phyloP scores from a whole-genome alignment of 1,140 invertebrate species.

The Trichonephila clavipes region DNA sequence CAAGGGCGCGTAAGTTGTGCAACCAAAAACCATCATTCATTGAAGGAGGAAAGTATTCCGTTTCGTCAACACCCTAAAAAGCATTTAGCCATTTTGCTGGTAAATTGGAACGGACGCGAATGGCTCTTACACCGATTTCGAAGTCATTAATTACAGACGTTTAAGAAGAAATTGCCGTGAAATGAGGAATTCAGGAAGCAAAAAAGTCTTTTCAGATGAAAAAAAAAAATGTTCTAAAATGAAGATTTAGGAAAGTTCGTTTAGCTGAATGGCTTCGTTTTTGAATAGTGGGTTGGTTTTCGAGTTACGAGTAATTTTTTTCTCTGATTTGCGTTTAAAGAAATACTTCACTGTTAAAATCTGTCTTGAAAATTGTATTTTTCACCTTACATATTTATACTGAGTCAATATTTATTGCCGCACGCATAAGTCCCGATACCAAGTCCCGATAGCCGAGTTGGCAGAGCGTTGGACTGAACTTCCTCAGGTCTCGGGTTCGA shows the following conservation, averaged over 20 bases:
- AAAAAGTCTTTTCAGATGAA: background rate
- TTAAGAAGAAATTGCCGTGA: background rate
- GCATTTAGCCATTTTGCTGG: background rate
- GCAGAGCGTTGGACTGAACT: too few relatives aligned
- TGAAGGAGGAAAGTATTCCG: background rate
- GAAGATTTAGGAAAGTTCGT: background rate
- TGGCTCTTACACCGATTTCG: background rate
- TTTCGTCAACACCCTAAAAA: background rate
- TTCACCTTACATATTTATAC: too few relatives aligned
- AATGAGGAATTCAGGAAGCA: background rate
- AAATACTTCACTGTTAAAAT: too few relatives aligned
- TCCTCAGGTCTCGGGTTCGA: too few relatives aligned
- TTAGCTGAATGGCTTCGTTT: too few relatives aligned
- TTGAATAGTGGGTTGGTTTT: too few relatives aligned
- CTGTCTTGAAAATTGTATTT: too few relatives aligned
- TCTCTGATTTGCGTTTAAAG: too few relatives aligned
- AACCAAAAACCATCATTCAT: constrained; percentile 8
- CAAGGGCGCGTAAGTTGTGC: background rate
- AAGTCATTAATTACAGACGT: constrained; percentile 9
- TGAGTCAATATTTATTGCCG: too few relatives aligned
- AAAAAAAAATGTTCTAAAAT: background rate
- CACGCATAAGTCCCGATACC: too few relatives aligned
- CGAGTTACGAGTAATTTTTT: too few relatives aligned
- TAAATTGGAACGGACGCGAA: constrained; percentile 40
- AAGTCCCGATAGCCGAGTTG: too few relatives aligned